A percentile compares a stretch with the other conserved stretches of the same genome.
phyloP scores from a whole-genome alignment of 2,113 vertebrate genomes.

The Antechinus stuartii region DNA sequence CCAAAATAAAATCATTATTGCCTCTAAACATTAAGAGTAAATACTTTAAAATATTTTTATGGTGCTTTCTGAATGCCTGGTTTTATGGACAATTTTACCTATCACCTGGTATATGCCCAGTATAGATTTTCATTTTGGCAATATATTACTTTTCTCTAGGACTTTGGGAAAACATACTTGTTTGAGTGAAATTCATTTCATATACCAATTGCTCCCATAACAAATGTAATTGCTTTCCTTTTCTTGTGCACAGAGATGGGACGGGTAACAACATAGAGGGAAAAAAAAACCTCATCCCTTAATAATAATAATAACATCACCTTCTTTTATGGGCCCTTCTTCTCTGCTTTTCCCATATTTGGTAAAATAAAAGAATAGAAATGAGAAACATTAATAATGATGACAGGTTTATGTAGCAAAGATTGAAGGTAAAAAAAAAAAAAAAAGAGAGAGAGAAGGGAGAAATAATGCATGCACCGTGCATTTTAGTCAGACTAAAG shows the following conservation, averaged over 20 bases:
- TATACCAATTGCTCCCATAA: neutral
- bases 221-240: neutral
- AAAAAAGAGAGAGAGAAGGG: neutral
- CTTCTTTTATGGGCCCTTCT: slow-evolving; percentile 67
- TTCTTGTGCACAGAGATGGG: neutral
- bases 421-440: slow-evolving; percentile 62
- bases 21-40: neutral
- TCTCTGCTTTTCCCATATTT: slow-evolving; percentile 82
- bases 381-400: slow-evolving; percentile 77
- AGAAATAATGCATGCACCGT: neutral
- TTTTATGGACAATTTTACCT: slow-evolving; percentile 23
- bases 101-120: neutral
- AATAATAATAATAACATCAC: slow-evolving; percentile 65
- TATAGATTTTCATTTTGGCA: neutral
- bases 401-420: slow-evolving; percentile 80
- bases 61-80: neutral
- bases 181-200: neutral
- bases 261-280: neutral
- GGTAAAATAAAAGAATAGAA: slow-evolving; percentile 77
- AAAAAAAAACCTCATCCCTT: slow-evolving; percentile 36
- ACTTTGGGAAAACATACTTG: slow-evolving; percentile 11
- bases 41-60: neutral
- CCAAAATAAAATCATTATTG: neutral
- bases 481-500: slow-evolving; percentile 36
- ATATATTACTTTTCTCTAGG: slow-evolving; percentile 15